These are phyloP conservation scores for Typhlichthys subterraneus DNA, from an alignment of 2,797 vertebrate genomes.

Conservation along the genomic window DNA sequence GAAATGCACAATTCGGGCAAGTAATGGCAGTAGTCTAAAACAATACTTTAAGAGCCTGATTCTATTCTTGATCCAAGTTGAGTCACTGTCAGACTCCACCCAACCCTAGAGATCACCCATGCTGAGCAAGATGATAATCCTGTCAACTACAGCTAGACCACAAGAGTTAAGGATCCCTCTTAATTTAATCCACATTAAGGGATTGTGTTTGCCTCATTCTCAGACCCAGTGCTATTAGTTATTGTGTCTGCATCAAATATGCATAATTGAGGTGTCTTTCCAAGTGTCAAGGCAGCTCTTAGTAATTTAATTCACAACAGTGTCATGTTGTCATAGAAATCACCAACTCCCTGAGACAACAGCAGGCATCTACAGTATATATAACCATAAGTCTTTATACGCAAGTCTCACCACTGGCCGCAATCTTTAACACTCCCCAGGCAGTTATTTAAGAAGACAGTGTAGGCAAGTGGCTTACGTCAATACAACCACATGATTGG, in stretches of 20 bases:
- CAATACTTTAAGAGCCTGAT: conserved; percentile 22
- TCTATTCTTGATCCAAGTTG: conserved; percentile 37
- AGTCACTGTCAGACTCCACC: conserved; percentile 49
- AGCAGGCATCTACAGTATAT: neutral
- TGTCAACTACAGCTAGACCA: conserved; percentile 30
- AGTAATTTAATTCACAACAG: conserved; percentile 6
- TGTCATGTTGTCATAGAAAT: neutral
- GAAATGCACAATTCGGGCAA: conserved; percentile 2
- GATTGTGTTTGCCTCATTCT: conserved; percentile 20
- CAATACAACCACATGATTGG: too few species aligned
- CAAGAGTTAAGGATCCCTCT: conserved; percentile 36
- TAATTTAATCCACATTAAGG: conserved; percentile 32
- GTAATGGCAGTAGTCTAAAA: conserved; percentile 23
- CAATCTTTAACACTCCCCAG: too few species aligned
- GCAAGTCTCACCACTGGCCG: too few species aligned
- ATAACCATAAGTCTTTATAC: neutral
- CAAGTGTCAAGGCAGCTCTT: conserved; percentile 22
- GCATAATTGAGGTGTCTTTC: conserved; percentile 18
- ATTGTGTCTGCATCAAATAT: conserved; percentile 5
- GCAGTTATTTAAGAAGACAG: too few species aligned
- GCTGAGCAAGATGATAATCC: conserved; percentile 29
- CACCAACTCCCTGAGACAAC: neutral
- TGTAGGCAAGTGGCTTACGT: too few species aligned
- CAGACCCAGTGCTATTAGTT: conserved; percentile 17
- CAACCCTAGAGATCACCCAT: conserved; percentile 40